Conservation (phyloP, 2,797 vertebrate genomes). For the Macropus fuliginosus region DNA sequence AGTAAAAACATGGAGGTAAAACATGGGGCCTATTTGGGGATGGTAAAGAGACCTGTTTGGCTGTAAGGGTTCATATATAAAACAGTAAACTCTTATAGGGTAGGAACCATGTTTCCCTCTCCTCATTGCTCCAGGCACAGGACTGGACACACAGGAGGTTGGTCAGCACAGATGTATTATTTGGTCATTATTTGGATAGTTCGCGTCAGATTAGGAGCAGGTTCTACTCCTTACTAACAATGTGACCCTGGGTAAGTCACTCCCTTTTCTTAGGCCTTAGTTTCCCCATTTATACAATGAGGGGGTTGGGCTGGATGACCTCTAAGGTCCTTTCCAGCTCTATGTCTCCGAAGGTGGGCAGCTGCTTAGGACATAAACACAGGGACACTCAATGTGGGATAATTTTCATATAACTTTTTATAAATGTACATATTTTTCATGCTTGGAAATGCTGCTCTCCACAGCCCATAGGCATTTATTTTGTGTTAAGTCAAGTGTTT, state of each 20-base stretch:
- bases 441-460: neutral
- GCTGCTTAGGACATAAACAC: neutral
- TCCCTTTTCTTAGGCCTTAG: neutral
- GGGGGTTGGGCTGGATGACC: neutral
- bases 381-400: neutral
- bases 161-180: neutral
- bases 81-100: neutral
- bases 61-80: neutral
- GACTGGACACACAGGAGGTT: neutral
- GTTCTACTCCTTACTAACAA: neutral
- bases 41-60: neutral
- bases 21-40: neutral
- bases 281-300: neutral
- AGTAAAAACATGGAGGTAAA: neutral
- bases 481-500: neutral
- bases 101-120: neutral
- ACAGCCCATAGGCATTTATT: neutral
- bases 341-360: neutral
- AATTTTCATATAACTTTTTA: neutral
- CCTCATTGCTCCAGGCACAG: neutral
- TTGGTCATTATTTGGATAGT: neutral
- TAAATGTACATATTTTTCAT: constrained; percentile 4
- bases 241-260: neutral
- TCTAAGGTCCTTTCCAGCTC: neutral
- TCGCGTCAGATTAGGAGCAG: neutral